Base-by-base conservation (phyloP, 2,113 vertebrate genomes). In the Nymphicus hollandicus region DNA sequence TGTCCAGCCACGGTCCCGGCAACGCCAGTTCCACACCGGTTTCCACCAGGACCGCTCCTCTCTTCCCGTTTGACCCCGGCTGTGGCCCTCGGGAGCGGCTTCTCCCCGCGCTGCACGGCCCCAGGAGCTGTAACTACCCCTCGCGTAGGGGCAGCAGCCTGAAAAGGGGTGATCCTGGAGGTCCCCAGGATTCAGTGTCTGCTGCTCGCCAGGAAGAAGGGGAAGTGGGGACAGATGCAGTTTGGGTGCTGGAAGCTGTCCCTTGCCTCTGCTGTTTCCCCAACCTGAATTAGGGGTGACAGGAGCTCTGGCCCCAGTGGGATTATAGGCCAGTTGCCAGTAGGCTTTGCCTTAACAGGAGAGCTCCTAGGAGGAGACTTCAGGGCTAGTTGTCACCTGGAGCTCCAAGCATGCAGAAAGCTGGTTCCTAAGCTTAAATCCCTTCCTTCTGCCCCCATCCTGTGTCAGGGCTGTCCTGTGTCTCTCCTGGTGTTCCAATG, bases 131-230 rank as follows among this genome's bases (percentile, higher is more conserved):
- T 58, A 58, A 58, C 33, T 23, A 4, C 55, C 20, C 33, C 20
- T 58, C 33, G 2, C 9, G 9, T n/a, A 7, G 17, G 28, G 27
- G n/a, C 13, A 74, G 33, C 44, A 33, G 47, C 37, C 28, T 41
- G 72, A 4, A 14, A 9, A 23, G 28, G 29, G n/a, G 33, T 31
- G 17, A 19, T 7, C 1, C 0, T 0, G 7, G n/a, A 5, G 9
- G 5, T 72, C 17, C 47, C 23, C 20, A 3, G 24, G 20, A 5
- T 13, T 53, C 6, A 7, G 19, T 2, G 11, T 13, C 24, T 28
- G 77, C 27, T n/a, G 69, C 24, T 46, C 24, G 8, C 2, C 9
- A 9, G 23, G 23, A 17, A 43, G 23, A 49, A 47, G 18, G 1
- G 28, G 22, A 24, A 31, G n/a, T 2, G 19, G 25, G 37, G 3